These are phyloP conservation scores for Mormyrops boulengeri DNA, from an alignment of 2,797 vertebrate genomes.

Conservation along the genomic window DNA sequence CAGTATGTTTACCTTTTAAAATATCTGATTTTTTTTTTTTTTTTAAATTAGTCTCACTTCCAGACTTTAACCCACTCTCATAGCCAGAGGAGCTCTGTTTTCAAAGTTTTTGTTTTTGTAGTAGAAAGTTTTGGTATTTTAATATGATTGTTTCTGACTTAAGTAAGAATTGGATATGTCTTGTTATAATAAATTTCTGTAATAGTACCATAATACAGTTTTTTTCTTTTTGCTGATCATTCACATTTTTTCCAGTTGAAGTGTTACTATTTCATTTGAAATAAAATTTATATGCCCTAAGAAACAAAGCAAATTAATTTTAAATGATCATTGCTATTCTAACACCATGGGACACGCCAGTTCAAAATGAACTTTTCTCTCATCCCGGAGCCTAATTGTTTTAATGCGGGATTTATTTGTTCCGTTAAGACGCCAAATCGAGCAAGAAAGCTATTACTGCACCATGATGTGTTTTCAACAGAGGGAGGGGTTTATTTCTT, in stretches of 20 bases:
- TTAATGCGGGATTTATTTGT: slow-evolving; percentile 1
- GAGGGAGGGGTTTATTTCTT: not conserved
- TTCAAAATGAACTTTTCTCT: not conserved
- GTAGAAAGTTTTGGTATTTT: not conserved
- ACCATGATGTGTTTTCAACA: not conserved
- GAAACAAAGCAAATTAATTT: slow-evolving; percentile 14
- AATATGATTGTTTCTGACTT: not conserved
- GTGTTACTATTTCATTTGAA: not conserved
- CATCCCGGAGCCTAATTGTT: not conserved
- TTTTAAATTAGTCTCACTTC: not conserved
- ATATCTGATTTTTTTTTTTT: not conserved
- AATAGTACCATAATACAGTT: not conserved
- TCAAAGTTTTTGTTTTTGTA: not conserved
- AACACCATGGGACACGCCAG: not conserved
- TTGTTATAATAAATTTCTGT: not conserved
- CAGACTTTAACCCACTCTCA: not conserved
- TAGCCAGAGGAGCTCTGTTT: not conserved
- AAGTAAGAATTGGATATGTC: not conserved
- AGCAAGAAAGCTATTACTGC: not conserved
- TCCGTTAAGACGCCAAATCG: not conserved
- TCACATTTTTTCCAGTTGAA: not conserved
- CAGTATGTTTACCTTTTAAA: not conserved
- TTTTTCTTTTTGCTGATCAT: not conserved
- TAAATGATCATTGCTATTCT: not conserved
- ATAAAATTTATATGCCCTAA: not conserved